Evolutionary conservation across 1,140 invertebrate genomes (phyloP), one percentile per base, ranked within the genome.

Genomic region (Arctopsyche grandis): DNA sequence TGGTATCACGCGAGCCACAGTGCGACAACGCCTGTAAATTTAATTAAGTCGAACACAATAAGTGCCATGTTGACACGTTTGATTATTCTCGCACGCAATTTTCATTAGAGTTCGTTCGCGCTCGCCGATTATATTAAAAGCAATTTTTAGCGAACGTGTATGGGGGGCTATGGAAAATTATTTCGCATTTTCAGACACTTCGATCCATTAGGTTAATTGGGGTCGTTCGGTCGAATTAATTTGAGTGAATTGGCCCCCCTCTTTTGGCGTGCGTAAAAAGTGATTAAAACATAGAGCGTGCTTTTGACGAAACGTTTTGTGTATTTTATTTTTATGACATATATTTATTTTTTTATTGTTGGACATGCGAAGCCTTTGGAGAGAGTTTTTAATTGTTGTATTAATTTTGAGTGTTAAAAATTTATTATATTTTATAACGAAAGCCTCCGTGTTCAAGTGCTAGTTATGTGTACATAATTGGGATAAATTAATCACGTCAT

Each of bases 121-220:
- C 52, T 12, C 56, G 14, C 56, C 56, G 56, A 60, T 60, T 60
- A 60, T 60, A 19, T 21, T 16, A 19, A 38, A 38, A 38, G 29
- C 48, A 52, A 5, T 19, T 52, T 52, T 14, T 52, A 52, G 48
- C 48, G 14, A 9, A 46, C 14, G 14, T 46, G 44, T 9, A 52
- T 52, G 29, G n/a, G n/a, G n/a, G n/a, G n/a, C n/a, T 38, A 38
- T 38, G 29, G 29, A 38, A 38, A 38, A 38, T 38, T 38, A n/a
- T n/a, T 38, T 38, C 29, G 29, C 29, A 38, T 38, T 16, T 60
- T 60, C 56, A 9, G 56, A 60, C 21, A 21, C 56, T 60, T 60
- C 56, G 56, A 60, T 60, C 56, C 56, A 60, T 60, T 60, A 60
- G 56, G 56, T 60, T 60, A 60, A 60, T 60, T 60, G 56, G 29